A percentile compares a stretch with the other conserved stretches of the same genome.
Conservation (phyloP, 2,113 vertebrate species). For the Phodopus roborovskii region DNA sequence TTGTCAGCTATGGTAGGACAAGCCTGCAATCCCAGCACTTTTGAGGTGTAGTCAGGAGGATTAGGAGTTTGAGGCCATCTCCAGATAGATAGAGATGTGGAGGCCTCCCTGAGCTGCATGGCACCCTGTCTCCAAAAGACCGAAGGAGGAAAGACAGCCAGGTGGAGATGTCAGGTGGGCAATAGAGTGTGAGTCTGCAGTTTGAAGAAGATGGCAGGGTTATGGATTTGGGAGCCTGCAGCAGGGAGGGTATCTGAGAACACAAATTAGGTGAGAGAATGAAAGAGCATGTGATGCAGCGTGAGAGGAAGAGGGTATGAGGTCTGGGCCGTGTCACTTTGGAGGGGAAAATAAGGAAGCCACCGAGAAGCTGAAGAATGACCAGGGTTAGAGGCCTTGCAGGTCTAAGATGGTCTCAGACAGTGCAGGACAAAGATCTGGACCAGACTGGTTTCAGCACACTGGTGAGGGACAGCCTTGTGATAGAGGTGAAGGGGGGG, state of each 20-base stretch:
- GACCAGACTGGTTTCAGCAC: not conserved
- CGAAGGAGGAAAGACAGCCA: not conserved
- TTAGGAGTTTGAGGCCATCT: not conserved
- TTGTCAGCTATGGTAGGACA: not conserved
- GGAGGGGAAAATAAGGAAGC: not conserved
- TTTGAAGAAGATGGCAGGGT: not conserved
- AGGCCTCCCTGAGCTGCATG: not conserved
- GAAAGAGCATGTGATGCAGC: not conserved
- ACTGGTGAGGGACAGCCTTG: not conserved
- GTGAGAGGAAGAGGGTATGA: rapidly evolving
- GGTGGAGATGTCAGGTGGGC: not conserved
- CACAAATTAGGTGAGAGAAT: too few species aligned
- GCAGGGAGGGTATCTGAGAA: not conserved
- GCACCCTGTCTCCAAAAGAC: not conserved
- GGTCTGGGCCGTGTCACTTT: not conserved
- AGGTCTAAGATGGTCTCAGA: not conserved
- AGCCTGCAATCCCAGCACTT: not conserved
- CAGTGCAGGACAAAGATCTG: rapidly evolving
- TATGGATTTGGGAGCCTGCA: not conserved
- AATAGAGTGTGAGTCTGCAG: not conserved
- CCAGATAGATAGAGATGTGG: not conserved
- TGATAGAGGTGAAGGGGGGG: too few species aligned
- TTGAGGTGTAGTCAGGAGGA: not conserved
- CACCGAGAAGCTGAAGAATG: not conserved
- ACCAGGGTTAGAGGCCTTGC: too few species aligned